Percentiles rank a stretch among this genome's conserved stretches.
Evolutionary conservation across 2,888 invertebrate species (phyloP).

Genomic region (Campopleginae sp.): DNA sequence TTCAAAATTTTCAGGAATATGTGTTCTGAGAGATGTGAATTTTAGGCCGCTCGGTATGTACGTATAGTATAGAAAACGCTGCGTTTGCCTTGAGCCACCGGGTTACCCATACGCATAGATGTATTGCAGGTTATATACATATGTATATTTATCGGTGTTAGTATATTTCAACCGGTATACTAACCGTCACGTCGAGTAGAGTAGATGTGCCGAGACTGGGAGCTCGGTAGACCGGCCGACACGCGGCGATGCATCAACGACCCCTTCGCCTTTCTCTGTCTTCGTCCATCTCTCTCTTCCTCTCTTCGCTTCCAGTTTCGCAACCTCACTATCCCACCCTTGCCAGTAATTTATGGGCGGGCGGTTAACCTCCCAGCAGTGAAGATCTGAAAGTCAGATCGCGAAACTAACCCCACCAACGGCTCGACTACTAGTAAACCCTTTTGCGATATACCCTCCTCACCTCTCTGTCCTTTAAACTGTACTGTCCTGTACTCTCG

Average conservation of each 20-base stretch:
- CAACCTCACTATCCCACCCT: conserved; percentile 37
- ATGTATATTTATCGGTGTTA: conserved; percentile 14
- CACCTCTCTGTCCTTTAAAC: conserved; percentile 10
- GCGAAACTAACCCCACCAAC: conserved; percentile 66
- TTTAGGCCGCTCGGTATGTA: neutral
- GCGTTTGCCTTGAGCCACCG: conserved; percentile 26
- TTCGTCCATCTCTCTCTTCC: conserved; percentile 21
- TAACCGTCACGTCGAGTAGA: conserved; percentile 56
- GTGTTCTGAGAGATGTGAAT: conserved; percentile 8
- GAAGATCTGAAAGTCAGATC: conserved; percentile 80
- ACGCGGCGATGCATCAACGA: conserved; percentile 79
- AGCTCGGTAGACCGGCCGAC: conserved; percentile 75
- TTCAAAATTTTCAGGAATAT: neutral
- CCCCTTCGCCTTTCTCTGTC: conserved; percentile 41
- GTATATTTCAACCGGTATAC: conserved; percentile 50
- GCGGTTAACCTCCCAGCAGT: conserved; percentile 77
- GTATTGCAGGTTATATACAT: conserved; percentile 4
- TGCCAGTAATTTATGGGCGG: conserved; percentile 79
- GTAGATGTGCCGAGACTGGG: conserved; percentile 69
- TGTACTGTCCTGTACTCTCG: conserved; percentile 24
- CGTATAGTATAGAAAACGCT: conserved; percentile 11
- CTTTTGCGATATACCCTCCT: neutral
- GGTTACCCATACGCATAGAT: conserved; percentile 21
- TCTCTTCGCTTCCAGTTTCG: conserved; percentile 49
- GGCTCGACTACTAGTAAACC: conserved; percentile 30